Evolutionary conservation across 2,113 vertebrate genomes (phyloP).

Genomic region (Myodes glareolus): DNA sequence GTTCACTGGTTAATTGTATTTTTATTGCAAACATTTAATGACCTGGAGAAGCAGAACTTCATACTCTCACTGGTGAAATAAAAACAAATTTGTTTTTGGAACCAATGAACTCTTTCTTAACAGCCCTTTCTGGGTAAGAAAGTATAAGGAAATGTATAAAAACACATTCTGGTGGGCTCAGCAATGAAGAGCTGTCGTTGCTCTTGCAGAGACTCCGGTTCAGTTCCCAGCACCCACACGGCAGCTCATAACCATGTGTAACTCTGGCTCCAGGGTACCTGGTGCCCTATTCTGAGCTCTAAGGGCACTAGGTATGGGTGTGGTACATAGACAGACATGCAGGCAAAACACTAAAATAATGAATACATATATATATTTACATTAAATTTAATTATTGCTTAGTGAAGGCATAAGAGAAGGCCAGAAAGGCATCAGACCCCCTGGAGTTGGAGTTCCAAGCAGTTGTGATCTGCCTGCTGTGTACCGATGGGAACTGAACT

Average conservation of each 20-base stretch:
- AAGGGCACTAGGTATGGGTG: background rate
- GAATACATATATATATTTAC: background rate
- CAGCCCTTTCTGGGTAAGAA: background rate
- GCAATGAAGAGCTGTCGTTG: background rate
- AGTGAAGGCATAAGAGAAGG: background rate
- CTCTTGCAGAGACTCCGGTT: background rate
- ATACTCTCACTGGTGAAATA: background rate
- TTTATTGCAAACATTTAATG: constrained; percentile 64
- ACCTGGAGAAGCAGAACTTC: constrained; percentile 12
- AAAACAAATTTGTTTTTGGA: constrained; percentile 54
- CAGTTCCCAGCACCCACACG: background rate
- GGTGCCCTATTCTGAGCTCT: background rate
- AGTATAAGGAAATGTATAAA: background rate
- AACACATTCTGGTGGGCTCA: background rate
- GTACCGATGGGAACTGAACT: background rate
- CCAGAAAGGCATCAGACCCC: background rate
- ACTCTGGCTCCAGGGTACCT: background rate
- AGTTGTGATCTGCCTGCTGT: background rate
- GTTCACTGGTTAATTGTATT: constrained; percentile 16
- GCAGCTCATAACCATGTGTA: background rate
- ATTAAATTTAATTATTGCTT: background rate
- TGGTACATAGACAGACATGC: background rate
- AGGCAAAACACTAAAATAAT: background rate
- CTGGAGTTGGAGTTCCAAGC: background rate
- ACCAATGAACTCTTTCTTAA: constrained; percentile 40